Base-by-base conservation (phyloP, 1,140 invertebrate species). In the Micrasema longulum region DNA sequence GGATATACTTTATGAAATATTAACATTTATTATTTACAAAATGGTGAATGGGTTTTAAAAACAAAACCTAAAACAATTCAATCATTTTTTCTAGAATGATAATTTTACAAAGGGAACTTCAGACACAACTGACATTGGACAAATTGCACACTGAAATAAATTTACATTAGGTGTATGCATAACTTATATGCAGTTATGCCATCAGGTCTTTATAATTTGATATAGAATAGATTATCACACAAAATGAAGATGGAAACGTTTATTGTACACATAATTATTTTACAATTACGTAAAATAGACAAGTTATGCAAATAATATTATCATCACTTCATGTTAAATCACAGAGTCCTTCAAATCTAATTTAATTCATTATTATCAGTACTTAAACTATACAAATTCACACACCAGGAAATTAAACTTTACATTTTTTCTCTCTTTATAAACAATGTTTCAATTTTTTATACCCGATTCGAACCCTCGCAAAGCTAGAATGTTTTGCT, bases 11-110 rank as follows among this genome's bases (percentile, higher is more conserved):
- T 57, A 57, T 36, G 23, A 57, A 35, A 14, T 57, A 57, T 57
- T 35, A 26, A 57, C 53, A 57, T 57, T 35, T 36, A 57, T 16
- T 57, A 57, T 57, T 35, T 57, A 57, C 53, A 57, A 57, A 35
- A 57, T 16, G 9, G 48, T 57, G 53, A 57, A 16, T 26, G 16
- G 12, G 7, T n/a, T 57, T 57, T 11, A 36, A 36, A 35, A 57
- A 57, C 3, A 57, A 35, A 57, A 14, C 20, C 48, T 50, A 18
- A n/a, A n/a, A n/a, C 48, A 5, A 50, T 50, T 50, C 22, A 20
- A 50, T 50, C 48, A 45, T 14, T 45, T n/a, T n/a, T n/a, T n/a
- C n/a, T n/a, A n/a, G n/a, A n/a, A n/a, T n/a, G n/a, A n/a, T 45
- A 45, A 43, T 14, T 45, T 9, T 45, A 45, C 16, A 0, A n/a